A percentile compares a stretch with the other conserved stretches of the same genome.
phyloP scores from a whole-genome alignment of 2,888 invertebrate species.

The Heliothis peltigera region DNA sequence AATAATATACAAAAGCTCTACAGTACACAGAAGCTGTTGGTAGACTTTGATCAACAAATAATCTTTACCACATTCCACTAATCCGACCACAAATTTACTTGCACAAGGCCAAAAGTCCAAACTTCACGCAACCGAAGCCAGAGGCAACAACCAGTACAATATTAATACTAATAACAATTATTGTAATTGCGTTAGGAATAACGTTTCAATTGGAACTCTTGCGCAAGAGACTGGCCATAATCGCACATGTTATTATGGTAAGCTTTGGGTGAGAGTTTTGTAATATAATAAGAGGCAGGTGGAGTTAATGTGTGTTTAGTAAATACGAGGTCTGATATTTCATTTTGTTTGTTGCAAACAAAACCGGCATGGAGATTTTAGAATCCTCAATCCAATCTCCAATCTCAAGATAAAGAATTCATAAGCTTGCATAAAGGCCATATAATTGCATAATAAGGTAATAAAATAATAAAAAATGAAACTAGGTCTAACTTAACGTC shows the following conservation, averaged over 20 bases:
- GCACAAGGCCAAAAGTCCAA: constrained; percentile 33
- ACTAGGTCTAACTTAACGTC: too few species aligned
- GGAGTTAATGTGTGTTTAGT: constrained; percentile 13
- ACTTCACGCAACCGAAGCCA: constrained; percentile 51
- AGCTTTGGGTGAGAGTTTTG: constrained; percentile 30
- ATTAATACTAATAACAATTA: constrained; percentile 60
- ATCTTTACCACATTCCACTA: neutral
- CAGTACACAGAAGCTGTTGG: too few species aligned
- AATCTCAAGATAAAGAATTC: too few species aligned
- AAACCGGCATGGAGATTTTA: too few species aligned
- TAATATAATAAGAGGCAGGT: constrained; percentile 30
- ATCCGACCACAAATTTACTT: neutral
- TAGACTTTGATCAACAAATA: too few species aligned
- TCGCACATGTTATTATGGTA: constrained; percentile 25
- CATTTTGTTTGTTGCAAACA: too few species aligned
- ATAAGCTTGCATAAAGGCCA: too few species aligned
- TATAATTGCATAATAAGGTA: too few species aligned
- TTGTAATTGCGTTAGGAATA: constrained; percentile 55
- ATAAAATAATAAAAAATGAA: too few species aligned
- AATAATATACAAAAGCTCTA: too few species aligned
- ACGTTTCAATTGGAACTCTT: constrained; percentile 57
- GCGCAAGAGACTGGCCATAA: constrained; percentile 43
- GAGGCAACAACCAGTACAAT: constrained; percentile 43
- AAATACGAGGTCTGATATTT: neutral
- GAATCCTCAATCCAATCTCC: too few species aligned